Evolutionary conservation across 2,113 vertebrate genomes (phyloP).

Genomic region (Euleptes europaea): DNA sequence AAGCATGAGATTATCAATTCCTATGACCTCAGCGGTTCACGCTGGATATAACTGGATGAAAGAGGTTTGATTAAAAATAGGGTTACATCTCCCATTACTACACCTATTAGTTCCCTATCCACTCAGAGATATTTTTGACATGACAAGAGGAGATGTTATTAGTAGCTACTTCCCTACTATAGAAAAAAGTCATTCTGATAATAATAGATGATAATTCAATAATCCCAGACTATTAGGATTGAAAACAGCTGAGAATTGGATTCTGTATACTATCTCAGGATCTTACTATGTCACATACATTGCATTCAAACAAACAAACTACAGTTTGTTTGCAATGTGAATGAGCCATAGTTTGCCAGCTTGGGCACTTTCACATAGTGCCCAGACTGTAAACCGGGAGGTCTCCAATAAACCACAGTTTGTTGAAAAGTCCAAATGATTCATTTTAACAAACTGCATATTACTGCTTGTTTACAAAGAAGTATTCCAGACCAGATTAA

Average conservation of each 20-base stretch:
- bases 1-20: slow-evolving; percentile 28
- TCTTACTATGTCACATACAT: not conserved
- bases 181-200: slow-evolving; percentile 69
- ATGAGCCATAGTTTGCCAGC: no score
- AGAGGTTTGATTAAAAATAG: slow-evolving; percentile 64
- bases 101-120: slow-evolving; percentile 66
- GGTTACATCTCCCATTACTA: slow-evolving; percentile 63
- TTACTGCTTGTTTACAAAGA: no score
- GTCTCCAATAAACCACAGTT: no score
- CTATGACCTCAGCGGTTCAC: slow-evolving; percentile 39
- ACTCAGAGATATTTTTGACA: slow-evolving; percentile 71
- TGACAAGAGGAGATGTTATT: slow-evolving; percentile 69
- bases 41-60: slow-evolving; percentile 58
- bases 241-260: slow-evolving; percentile 43
- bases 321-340: no score
- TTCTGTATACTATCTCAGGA: slow-evolving; percentile 38
- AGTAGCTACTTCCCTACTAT: slow-evolving; percentile 72
- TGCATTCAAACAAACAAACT: no score
- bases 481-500: no score
- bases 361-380: no score
- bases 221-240: slow-evolving; percentile 58
- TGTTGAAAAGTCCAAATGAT: no score
- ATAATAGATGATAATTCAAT: slow-evolving; percentile 66
- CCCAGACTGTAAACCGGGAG: no score
- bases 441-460: no score